phyloP scores from a whole-genome alignment of 2,113 vertebrate species.

The Solenodon paradoxus region DNA sequence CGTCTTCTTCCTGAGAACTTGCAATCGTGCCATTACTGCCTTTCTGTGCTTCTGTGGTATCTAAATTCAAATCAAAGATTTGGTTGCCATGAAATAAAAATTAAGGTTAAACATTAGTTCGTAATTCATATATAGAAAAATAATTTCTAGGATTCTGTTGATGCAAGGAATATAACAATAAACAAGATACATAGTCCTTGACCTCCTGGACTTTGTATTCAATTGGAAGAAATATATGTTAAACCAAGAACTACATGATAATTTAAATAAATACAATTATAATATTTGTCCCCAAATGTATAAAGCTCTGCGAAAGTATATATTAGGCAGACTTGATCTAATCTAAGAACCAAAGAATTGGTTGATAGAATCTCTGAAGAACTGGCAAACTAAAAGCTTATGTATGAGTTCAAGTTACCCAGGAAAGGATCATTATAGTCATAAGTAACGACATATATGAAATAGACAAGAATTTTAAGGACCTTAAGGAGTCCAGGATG shows the following conservation, averaged over 20 bases:
- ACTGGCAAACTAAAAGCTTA: neutral
- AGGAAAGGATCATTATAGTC: neutral
- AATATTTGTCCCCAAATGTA: neutral
- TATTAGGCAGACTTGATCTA: neutral
- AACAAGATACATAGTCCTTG: neutral
- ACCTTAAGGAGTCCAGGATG: neutral
- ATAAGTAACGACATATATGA: neutral
- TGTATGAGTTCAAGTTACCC: neutral
- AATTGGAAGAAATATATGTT: neutral
- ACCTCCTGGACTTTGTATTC: neutral
- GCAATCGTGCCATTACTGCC: neutral
- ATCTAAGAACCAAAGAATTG: neutral
- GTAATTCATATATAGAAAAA: neutral
- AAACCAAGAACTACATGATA: neutral
- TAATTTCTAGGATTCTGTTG: neutral
- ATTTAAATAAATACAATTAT: neutral
- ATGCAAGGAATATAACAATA: neutral
- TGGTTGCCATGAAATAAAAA: slow-evolving; percentile 20
- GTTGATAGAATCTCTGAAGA: neutral
- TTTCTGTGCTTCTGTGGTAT: neutral
- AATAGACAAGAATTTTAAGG: neutral
- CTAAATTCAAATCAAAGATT: slow-evolving; percentile 25
- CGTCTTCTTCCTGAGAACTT: neutral
- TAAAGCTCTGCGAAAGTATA: neutral
- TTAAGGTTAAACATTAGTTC: neutral